Conservation (phyloP, 2,113 vertebrate species). For the Regulus satrapa region DNA sequence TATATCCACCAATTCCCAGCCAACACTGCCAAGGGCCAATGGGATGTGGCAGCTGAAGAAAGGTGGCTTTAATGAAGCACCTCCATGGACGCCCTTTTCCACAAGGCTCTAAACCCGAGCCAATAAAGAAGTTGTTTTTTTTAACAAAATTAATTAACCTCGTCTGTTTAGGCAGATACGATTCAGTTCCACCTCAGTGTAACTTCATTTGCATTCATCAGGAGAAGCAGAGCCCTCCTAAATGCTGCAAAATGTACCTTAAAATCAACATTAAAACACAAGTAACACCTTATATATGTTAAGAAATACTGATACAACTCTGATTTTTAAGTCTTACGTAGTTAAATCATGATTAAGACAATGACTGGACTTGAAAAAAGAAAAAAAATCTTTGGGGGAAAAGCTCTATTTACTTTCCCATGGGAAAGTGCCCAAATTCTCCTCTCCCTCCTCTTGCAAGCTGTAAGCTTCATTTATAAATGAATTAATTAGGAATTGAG, state of each 20-base stretch:
- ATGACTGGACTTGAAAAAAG: background rate
- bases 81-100: background rate
- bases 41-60: background rate
- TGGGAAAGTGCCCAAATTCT: conserved; percentile 30
- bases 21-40: background rate
- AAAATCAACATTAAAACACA: background rate
- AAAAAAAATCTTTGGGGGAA: background rate
- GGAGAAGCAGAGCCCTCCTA: background rate
- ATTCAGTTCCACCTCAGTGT: background rate
- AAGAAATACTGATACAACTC: background rate
- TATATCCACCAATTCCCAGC: background rate
- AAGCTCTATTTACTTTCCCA: conserved; percentile 19
- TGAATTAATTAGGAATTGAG: background rate
- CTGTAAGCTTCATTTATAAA: conserved; percentile 22
- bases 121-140: background rate
- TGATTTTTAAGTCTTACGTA: background rate
- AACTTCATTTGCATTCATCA: background rate
- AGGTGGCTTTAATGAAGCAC: background rate
- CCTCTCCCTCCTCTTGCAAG: background rate
- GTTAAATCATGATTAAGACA: background rate
- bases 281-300: background rate
- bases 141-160: background rate
- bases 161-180: background rate
- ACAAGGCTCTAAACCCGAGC: background rate
- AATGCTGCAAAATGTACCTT: background rate